Evolutionary conservation across 2,113 vertebrate species (phyloP).

Genomic region (Orientallactaga bullata): DNA sequence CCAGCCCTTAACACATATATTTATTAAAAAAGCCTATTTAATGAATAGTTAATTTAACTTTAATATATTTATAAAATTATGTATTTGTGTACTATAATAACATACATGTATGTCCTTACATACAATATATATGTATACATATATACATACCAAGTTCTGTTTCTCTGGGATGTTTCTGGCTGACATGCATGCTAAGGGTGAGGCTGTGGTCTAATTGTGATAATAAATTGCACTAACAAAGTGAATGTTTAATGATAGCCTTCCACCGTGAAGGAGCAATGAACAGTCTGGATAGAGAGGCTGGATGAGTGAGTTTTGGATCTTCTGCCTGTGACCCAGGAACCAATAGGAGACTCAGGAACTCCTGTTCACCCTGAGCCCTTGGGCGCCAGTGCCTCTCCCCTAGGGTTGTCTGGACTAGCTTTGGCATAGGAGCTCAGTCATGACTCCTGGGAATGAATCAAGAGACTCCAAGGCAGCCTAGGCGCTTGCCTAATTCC

Average conservation of each 20-base stretch:
- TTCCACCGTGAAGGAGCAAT: neutral
- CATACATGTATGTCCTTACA: no score
- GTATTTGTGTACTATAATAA: neutral
- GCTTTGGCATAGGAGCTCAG: neutral
- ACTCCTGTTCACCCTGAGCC: neutral
- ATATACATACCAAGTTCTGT: neutral
- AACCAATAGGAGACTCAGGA: fast-evolving
- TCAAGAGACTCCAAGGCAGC: neutral
- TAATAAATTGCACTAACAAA: neutral
- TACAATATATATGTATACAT: no score
- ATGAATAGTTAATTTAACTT: neutral
- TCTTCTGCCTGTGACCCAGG: neutral
- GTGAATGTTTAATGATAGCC: neutral
- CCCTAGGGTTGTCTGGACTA: neutral
- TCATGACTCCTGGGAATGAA: constrained; percentile 1
- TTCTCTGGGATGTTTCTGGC: neutral
- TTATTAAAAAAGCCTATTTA: neutral
- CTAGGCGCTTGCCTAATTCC: neutral
- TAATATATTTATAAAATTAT: neutral
- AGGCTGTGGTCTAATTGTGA: neutral
- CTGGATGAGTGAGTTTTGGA: neutral
- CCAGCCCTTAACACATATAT: neutral
- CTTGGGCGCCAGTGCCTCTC: fast-evolving
- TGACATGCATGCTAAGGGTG: neutral
- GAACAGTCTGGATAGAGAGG: neutral